Conservation (phyloP, 2,888 invertebrate species). For the Athetis lepigone region DNA sequence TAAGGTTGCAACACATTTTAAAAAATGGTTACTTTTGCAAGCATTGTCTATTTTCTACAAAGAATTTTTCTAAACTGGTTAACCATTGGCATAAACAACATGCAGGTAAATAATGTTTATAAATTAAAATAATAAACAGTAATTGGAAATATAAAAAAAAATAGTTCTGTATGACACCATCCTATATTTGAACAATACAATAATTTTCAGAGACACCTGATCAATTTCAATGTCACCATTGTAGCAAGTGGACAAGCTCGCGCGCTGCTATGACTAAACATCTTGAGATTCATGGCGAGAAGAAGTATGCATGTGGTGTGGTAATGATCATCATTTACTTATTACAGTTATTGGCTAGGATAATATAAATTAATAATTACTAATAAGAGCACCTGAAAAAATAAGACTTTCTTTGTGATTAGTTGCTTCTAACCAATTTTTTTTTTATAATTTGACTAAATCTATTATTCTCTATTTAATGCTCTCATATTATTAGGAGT, state of each 20-base stretch:
- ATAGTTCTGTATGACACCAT: no score
- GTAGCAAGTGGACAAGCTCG: conserved; percentile 93
- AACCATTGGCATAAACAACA: conserved; percentile 79
- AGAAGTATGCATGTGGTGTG: conserved; percentile 92
- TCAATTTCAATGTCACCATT: conserved; percentile 93
- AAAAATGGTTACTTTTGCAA: conserved; percentile 76
- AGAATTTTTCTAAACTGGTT: conserved; percentile 81
- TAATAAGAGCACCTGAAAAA: not conserved
- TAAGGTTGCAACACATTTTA: conserved; percentile 90
- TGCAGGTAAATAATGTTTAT: conserved; percentile 76
- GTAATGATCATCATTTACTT: conserved; percentile 74
- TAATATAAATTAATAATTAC: not conserved
- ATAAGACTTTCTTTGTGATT: not conserved
- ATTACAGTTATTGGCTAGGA: not conserved
- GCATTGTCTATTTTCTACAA: conserved; percentile 75
- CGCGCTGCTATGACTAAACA: conserved; percentile 95
- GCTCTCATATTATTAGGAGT: conserved; percentile 58
- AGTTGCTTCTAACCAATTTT: not conserved
- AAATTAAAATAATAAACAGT: no score
- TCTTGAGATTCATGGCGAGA: conserved; percentile 91
- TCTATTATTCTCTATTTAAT: conserved; percentile 50
- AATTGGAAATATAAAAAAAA: no score
- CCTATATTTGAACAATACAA: conserved; percentile 11
- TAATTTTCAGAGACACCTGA: conserved; percentile 75
- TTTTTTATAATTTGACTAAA: conserved; percentile 10